Evolutionary conservation across 53 echinoderm and acorn worm genomes (phyloP), one percentile per base, ranked within the genome.

Genomic region (Mesocentrotus franciscanus): DNA sequence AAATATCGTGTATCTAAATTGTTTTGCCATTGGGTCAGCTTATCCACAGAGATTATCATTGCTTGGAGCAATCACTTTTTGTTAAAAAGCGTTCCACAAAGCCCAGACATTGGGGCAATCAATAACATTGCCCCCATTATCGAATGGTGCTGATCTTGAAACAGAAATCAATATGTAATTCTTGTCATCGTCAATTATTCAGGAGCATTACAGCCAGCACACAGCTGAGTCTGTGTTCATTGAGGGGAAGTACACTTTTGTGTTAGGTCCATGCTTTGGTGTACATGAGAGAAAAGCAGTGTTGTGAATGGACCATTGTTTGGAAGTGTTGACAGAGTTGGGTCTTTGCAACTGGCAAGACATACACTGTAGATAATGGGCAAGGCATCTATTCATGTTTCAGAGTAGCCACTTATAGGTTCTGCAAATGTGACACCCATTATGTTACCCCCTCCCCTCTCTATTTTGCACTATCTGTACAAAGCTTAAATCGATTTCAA

Each of bases 111-210:
- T 35, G 16, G 20, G 4, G 9, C 35, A 36, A 91, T 91, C 91
- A 36, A 91, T 91, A 91, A 61, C 39, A 8, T 22, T 64, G 34
- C 15, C 91, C 66, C 66, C n/a, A 64, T 91, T 91, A 39, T 78
- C 16, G 83, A 7, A 59, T 35, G 59, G 93, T 60, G 93, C 79
- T 93, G 60, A 81, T 81, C 60, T 56, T 93, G 32, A 59, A 93
- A 83, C 34, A 60, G 83, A 81, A 81, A 93, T 93, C 93, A 81
- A 93, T 93, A 66, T 9, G 5, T 15, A 59, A 18, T 36, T 78
- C 93, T 93, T 93, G 93, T 93, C 93, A 78, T 93, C 92, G 49
- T 92, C 39, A 92, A 92, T 92, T 92, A 92, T 92, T 92, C 27
- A 92, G 74, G 29, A 22, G 49, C n/a, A 33, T 91, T 64, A 29